These are phyloP conservation scores for Harpalus rufipes DNA, from an alignment of 2,888 invertebrate species.

Conservation along the genomic window DNA sequence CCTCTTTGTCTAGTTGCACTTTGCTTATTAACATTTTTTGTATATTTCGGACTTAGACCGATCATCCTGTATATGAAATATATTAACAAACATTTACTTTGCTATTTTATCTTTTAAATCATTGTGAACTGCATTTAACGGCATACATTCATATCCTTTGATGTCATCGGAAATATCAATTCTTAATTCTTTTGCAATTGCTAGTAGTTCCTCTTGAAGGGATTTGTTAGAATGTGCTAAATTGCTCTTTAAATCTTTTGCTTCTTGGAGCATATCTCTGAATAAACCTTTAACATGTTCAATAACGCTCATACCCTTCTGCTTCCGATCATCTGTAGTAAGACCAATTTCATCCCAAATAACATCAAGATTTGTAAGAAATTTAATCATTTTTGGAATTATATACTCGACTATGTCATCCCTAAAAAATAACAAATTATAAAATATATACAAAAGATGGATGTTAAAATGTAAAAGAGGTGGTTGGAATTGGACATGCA, in stretches of 20 bases:
- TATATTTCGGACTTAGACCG: too few relatives aligned
- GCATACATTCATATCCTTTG: conserved; percentile 68
- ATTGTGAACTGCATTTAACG: conserved; percentile 71
- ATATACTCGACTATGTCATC: conserved; percentile 12
- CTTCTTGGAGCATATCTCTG: conserved; percentile 82
- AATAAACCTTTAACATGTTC: conserved; percentile 79
- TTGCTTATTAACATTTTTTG: too few relatives aligned
- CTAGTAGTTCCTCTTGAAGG: conserved; percentile 70
- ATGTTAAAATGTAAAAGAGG: background rate
- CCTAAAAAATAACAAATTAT: conserved; percentile 20
- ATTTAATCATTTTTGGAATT: conserved; percentile 11
- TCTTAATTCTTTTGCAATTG: conserved; percentile 70
- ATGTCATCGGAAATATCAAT: conserved; percentile 70
- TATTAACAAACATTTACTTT: conserved; percentile 69
- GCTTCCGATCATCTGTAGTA: conserved; percentile 29
- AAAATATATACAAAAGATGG: background rate
- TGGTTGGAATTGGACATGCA: background rate
- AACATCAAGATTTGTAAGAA: conserved; percentile 46
- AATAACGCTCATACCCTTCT: conserved; percentile 68
- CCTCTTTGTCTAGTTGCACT: too few relatives aligned
- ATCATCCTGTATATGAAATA: too few relatives aligned
- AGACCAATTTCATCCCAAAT: conserved; percentile 67
- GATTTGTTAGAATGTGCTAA: conserved; percentile 80
- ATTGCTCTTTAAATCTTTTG: conserved; percentile 79
- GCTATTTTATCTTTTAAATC: conserved; percentile 70